Evolutionary conservation across 2,888 invertebrate genomes (phyloP).

Genomic region (Dolomedes plantarius): DNA sequence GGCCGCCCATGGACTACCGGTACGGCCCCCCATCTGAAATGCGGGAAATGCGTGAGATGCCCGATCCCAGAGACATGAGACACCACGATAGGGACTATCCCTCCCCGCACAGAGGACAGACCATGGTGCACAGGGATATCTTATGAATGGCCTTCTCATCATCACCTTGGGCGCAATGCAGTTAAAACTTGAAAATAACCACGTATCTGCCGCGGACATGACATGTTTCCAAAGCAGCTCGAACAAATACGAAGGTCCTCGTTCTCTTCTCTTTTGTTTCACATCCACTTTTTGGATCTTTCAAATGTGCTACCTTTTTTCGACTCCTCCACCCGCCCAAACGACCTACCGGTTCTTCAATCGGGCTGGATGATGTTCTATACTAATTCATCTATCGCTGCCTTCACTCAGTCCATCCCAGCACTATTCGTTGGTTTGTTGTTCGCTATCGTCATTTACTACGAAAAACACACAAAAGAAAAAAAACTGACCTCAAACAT

Average conservation of each 20-base stretch:
- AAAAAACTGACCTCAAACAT: slow-evolving; percentile 30
- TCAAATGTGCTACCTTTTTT: neutral
- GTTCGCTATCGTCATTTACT: slow-evolving; percentile 45
- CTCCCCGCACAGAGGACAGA: slow-evolving; percentile 71
- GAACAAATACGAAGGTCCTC: neutral
- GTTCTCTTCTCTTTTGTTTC: too few species aligned
- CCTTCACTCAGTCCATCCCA: slow-evolving; percentile 67
- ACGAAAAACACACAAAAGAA: too few species aligned
- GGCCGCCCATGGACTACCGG: slow-evolving; percentile 19
- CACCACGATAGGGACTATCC: slow-evolving; percentile 69
- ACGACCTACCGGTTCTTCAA: slow-evolving; percentile 13
- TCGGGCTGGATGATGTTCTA: slow-evolving; percentile 7
- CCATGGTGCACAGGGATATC: slow-evolving; percentile 68
- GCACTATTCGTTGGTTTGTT: slow-evolving; percentile 64
- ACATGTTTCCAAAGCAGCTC: neutral
- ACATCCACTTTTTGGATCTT: neutral
- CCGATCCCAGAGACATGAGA: slow-evolving; percentile 49
- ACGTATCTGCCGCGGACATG: neutral
- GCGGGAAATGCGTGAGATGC: slow-evolving; percentile 64
- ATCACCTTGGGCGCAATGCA: neutral
- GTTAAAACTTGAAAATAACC: too few species aligned
- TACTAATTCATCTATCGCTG: slow-evolving; percentile 48
- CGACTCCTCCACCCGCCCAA: slow-evolving; percentile 12
- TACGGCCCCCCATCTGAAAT: slow-evolving; percentile 53
- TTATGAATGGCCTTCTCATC: slow-evolving; percentile 56